Conservation (phyloP, 2,888 invertebrate genomes). For the Orchestes rusci region DNA sequence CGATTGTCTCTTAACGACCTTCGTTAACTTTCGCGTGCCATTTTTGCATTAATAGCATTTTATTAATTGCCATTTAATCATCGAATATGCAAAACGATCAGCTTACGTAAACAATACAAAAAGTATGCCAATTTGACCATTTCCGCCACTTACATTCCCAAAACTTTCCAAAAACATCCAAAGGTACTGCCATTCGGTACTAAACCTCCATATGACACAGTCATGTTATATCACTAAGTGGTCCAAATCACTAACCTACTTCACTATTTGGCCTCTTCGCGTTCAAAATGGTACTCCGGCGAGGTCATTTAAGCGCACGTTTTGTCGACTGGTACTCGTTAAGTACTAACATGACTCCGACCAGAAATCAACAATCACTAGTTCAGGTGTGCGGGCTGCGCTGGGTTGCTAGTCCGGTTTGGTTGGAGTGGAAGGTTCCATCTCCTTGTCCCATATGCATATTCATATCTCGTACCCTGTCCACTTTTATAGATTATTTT, state of each 20-base stretch:
- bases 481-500: too few species aligned
- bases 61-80: too few species aligned
- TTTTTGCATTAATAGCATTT: neutral
- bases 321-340: constrained; percentile 7
- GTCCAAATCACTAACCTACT: constrained; percentile 9
- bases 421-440: too few species aligned
- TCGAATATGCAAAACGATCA: too few species aligned
- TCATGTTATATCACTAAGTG: constrained; percentile 51
- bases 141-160: constrained; percentile 39
- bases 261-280: constrained; percentile 14
- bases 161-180: constrained; percentile 79
- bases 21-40: constrained; percentile 1
- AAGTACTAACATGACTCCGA: constrained; percentile 14
- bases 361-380: constrained; percentile 19
- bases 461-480: too few species aligned
- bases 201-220: constrained; percentile 83
- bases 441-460: too few species aligned
- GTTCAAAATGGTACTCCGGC: constrained; percentile 12
- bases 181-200: constrained; percentile 89
- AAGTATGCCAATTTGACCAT: too few species aligned
- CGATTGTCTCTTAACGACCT: too few species aligned
- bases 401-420: constrained; percentile 2
- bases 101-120: too few species aligned
- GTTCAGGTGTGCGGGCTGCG: constrained; percentile 16
- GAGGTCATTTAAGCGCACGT: constrained; percentile 13